phyloP scores from a whole-genome alignment of 1,140 invertebrate genomes.

The Aphaenogaster floridana region DNA sequence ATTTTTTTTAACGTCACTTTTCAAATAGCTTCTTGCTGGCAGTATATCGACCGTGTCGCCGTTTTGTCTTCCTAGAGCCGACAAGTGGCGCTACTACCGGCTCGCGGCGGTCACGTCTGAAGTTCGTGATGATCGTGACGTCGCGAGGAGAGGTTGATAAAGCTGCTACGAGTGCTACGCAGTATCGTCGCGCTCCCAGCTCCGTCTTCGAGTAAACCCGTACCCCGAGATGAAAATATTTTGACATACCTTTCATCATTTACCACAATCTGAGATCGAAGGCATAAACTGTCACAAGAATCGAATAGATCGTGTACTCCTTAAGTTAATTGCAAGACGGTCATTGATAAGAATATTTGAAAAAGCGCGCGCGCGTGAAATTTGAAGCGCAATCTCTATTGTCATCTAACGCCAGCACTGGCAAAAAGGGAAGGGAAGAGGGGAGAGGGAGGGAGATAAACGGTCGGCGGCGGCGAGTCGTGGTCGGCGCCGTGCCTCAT shows the following conservation, averaged over 20 bases:
- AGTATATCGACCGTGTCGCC: neutral
- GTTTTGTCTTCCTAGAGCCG: neutral
- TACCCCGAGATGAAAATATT: neutral
- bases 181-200: slow-evolving; percentile 24
- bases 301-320: neutral
- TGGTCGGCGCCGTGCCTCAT: slow-evolving; percentile 38
- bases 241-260: neutral
- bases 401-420: slow-evolving; percentile 5
- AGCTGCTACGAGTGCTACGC: neutral
- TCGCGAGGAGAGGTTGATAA: neutral
- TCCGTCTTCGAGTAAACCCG: neutral
- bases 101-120: neutral
- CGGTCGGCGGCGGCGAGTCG: slow-evolving; percentile 19
- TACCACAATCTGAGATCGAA: neutral
- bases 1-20: neutral
- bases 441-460: neutral
- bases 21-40: neutral
- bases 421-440: neutral
- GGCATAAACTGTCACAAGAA: neutral
- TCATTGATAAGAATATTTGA: neutral
- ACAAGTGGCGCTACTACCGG: slow-evolving; percentile 16
- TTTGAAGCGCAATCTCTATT: neutral
- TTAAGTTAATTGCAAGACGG: neutral
- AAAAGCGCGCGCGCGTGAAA: neutral
- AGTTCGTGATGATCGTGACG: slow-evolving; percentile 15